Conservation (phyloP, 2,888 invertebrate genomes). For the Ectemnius cavifrons region DNA sequence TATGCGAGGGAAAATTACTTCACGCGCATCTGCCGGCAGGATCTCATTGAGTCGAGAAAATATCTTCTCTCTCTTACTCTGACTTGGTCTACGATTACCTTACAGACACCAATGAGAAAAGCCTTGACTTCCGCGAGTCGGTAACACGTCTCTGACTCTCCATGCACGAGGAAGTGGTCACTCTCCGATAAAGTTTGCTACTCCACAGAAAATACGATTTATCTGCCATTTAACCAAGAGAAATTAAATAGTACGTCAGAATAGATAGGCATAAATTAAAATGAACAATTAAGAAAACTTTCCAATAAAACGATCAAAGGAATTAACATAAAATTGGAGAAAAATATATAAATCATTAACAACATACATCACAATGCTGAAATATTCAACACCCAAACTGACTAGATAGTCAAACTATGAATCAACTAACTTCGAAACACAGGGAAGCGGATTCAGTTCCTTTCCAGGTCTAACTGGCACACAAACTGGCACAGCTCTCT, state of each 20-base stretch:
- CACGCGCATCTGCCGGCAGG: constrained; percentile 11
- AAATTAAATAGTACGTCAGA: too few relatives aligned
- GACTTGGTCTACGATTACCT: not conserved
- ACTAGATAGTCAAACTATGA: too few relatives aligned
- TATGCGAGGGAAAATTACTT: constrained; percentile 46
- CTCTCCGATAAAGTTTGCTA: not conserved
- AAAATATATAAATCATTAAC: too few relatives aligned
- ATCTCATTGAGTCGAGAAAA: constrained; percentile 24
- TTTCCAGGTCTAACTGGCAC: not conserved
- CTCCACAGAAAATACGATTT: not conserved
- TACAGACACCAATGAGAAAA: not conserved
- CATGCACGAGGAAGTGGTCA: not conserved
- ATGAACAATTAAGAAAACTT: too few relatives aligned
- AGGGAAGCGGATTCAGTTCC: too few relatives aligned
- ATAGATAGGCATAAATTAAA: too few relatives aligned
- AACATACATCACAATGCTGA: too few relatives aligned
- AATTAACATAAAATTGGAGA: too few relatives aligned
- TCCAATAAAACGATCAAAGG: too few relatives aligned
- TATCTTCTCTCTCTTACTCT: constrained; percentile 18
- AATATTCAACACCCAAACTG: too few relatives aligned
- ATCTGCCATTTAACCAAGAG: too few relatives aligned
- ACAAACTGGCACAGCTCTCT: not conserved
- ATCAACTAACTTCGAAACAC: too few relatives aligned
- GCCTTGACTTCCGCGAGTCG: not conserved
- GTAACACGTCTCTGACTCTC: not conserved